A percentile compares a stretch with the other conserved stretches of the same genome.
Evolutionary conservation across 2,888 invertebrate species (phyloP).

Genomic region (Crioceris asparagi): DNA sequence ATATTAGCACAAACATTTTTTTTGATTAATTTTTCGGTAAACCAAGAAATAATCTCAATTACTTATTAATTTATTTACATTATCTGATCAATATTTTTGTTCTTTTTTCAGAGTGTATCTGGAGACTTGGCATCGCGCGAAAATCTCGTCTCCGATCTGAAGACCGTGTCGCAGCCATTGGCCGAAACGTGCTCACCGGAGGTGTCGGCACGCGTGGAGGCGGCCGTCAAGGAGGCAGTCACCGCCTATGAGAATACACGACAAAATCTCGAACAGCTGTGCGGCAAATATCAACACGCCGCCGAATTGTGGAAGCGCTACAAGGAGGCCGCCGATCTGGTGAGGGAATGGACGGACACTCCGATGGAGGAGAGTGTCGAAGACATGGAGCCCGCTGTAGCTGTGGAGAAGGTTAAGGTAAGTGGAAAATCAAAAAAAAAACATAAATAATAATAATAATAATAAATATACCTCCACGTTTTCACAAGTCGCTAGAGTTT

Average conservation of each 20-base stretch:
- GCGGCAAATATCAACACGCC: conserved; percentile 68
- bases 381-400: conserved; percentile 60
- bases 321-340: conserved; percentile 65
- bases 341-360: conserved; percentile 64
- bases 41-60: too few species aligned
- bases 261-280: conserved; percentile 62
- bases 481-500: too few species aligned
- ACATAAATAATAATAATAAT: too few species aligned
- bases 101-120: conserved; percentile 53
- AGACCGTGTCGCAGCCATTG: conserved; percentile 59
- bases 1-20: too few species aligned
- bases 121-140: conserved; percentile 66
- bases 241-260: conserved; percentile 74
- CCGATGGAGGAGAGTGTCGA: conserved; percentile 58
- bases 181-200: conserved; percentile 58
- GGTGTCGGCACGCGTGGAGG: conserved; percentile 60
- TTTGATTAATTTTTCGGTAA: too few species aligned
- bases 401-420: conserved; percentile 63
- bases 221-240: conserved; percentile 68
- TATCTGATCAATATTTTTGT: too few species aligned
- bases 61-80: too few species aligned
- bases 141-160: conserved; percentile 60
- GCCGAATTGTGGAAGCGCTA: conserved; percentile 74
- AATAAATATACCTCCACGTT: too few species aligned
- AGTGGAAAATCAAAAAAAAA: too few species aligned